Conservation (phyloP, 2,797 vertebrate species). For the Chrosomus eos region DNA sequence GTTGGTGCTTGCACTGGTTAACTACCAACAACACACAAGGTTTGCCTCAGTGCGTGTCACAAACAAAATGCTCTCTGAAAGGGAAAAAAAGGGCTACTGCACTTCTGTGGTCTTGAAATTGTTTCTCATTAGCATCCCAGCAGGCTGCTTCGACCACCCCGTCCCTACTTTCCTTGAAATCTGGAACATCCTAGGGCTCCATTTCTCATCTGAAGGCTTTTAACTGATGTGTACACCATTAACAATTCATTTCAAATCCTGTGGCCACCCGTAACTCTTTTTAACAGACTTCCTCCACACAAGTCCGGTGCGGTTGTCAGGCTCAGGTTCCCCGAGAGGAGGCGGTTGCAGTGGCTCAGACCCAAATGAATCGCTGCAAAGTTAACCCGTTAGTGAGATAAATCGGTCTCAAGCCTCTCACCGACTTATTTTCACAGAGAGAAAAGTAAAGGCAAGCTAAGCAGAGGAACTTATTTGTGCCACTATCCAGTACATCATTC, state of each 20-base stretch:
- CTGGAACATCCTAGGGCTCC: constrained; percentile 40
- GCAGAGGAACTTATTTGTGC: constrained; percentile 17
- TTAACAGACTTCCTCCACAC: constrained; percentile 52
- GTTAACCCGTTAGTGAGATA: constrained; percentile 41
- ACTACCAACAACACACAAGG: constrained; percentile 1
- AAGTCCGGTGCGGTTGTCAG: constrained; percentile 26
- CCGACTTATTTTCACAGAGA: not conserved
- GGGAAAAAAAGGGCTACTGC: constrained; percentile 41
- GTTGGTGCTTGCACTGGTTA: constrained; percentile 1
- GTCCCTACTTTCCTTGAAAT: constrained; percentile 23
- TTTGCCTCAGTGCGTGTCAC: constrained; percentile 14
- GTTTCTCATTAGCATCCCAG: constrained; percentile 53
- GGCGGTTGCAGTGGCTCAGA: not conserved
- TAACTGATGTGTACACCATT: constrained; percentile 48
- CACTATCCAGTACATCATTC: constrained; percentile 12
- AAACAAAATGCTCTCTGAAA: constrained; percentile 31
- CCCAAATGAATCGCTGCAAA: constrained; percentile 36
- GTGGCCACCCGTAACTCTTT: constrained; percentile 24
- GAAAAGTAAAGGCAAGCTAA: constrained; percentile 8
- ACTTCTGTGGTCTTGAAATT: constrained; percentile 77
- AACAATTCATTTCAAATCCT: constrained; percentile 49
- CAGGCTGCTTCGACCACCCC: not conserved
- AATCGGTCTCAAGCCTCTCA: constrained; percentile 6
- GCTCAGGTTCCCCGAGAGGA: constrained; percentile 27
- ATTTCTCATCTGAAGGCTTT: constrained; percentile 40